phyloP scores from a whole-genome alignment of 1,140 invertebrate genomes.

The Eupristina koningsbergeri region DNA sequence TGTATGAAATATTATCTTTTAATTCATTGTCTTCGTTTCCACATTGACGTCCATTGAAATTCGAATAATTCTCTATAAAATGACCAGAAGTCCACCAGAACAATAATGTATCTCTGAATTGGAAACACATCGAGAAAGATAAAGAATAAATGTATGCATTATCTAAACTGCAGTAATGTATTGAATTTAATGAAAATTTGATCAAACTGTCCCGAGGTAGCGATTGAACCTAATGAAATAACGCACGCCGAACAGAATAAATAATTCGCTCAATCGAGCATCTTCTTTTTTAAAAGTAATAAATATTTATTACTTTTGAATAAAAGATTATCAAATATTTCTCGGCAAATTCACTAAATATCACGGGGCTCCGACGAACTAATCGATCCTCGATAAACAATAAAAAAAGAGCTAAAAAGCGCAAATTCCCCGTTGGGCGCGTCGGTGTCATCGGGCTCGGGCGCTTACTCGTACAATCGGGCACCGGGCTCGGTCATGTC shows the following conservation, averaged over 20 bases:
- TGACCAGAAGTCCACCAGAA: background rate
- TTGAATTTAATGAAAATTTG: background rate
- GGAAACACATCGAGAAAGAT: background rate
- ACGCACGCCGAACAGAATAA: background rate
- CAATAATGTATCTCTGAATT: background rate
- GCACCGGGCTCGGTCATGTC: slow-evolving; percentile 9
- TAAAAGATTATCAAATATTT: background rate
- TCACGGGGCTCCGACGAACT: background rate
- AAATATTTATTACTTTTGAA: background rate
- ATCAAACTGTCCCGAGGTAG: background rate
- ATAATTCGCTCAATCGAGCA: background rate
- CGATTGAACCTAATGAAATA: background rate
- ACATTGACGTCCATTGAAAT: background rate
- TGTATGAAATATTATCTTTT: background rate
- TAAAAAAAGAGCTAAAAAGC: background rate
- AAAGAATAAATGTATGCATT: background rate
- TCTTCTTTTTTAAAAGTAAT: background rate
- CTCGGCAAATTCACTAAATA: background rate
- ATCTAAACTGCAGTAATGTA: background rate
- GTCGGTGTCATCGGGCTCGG: slow-evolving; percentile 1
- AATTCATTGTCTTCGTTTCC: background rate
- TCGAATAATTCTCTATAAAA: background rate
- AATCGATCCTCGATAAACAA: background rate
- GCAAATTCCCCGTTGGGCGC: background rate
- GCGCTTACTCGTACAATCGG: slow-evolving; percentile 14